Evolutionary conservation across 1,140 invertebrate genomes (phyloP).

Genomic region (Brachystomella parvula): DNA sequence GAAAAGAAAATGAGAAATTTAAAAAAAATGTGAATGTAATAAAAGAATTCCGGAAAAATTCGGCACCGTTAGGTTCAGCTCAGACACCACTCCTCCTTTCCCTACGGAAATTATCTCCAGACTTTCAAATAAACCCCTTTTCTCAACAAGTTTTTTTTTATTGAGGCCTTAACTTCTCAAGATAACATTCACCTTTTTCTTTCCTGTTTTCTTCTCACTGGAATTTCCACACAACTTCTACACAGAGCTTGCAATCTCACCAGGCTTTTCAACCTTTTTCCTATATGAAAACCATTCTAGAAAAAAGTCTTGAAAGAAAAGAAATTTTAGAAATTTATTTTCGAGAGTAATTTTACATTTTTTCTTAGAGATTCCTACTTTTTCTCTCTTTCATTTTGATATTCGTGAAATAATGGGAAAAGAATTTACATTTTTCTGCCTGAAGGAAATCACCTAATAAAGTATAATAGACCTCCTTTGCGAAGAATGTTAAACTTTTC

Average conservation of each 20-base stretch:
- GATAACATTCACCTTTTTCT: neutral
- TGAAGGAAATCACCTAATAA: conserved; percentile 5
- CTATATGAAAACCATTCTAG: no score
- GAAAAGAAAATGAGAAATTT: no score
- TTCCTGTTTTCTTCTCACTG: neutral
- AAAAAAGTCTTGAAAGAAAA: neutral
- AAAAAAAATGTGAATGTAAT: no score
- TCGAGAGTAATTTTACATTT: no score
- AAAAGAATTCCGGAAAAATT: no score
- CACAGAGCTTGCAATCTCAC: neutral
- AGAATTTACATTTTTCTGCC: neutral
- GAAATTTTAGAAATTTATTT: neutral
- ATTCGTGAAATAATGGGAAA: neutral
- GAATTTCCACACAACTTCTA: no score
- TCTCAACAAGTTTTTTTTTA: neutral
- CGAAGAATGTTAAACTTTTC: conserved; percentile 1
- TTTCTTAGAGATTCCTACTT: no score
- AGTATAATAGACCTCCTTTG: neutral
- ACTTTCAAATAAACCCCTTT: neutral
- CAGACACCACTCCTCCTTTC: neutral
- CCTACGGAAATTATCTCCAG: neutral
- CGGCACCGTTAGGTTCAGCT: neutral
- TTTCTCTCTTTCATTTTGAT: neutral
- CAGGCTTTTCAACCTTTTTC: neutral
- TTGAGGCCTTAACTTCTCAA: neutral